Evolutionary conservation across 2,888 invertebrate species (phyloP).

Genomic region (Nesidiocoris tenuis): DNA sequence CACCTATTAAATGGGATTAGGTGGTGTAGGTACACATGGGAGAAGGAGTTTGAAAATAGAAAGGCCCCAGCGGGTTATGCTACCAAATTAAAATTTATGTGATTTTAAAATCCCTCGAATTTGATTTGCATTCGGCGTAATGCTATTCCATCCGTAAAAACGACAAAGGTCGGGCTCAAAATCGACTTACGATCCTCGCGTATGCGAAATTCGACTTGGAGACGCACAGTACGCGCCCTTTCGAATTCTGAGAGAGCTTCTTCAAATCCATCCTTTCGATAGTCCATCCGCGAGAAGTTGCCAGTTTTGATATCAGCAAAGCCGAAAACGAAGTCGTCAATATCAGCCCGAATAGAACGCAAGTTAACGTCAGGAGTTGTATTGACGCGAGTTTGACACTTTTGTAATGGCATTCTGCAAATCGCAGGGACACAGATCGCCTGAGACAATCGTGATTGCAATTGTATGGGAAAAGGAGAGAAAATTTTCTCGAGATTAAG

Average conservation of each 20-base stretch:
- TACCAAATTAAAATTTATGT: neutral
- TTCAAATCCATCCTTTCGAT: neutral
- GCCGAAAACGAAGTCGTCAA: slow-evolving; percentile 23
- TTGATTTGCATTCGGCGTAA: neutral
- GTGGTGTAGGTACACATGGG: no score
- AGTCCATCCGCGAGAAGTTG: neutral
- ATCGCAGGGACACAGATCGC: neutral
- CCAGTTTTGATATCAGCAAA: slow-evolving; percentile 22
- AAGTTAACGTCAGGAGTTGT: slow-evolving; percentile 8
- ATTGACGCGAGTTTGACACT: neutral
- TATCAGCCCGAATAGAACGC: slow-evolving; percentile 5
- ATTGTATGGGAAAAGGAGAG: no score
- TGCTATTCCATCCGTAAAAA: no score
- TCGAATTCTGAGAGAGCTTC: neutral
- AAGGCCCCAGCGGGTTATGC: no score
- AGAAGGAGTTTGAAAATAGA: no score
- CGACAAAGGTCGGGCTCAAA: no score
- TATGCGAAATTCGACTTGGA: neutral
- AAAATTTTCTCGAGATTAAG: no score
- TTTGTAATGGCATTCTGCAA: slow-evolving; percentile 18
- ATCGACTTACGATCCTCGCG: no score
- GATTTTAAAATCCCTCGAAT: no score
- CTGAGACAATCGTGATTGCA: no score
- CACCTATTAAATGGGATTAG: no score
- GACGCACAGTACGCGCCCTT: neutral